Evolutionary conservation across 1,140 invertebrate species (phyloP), one percentile per base, ranked within the genome.

Genomic region (Meloidogyne floridensis): DNA sequence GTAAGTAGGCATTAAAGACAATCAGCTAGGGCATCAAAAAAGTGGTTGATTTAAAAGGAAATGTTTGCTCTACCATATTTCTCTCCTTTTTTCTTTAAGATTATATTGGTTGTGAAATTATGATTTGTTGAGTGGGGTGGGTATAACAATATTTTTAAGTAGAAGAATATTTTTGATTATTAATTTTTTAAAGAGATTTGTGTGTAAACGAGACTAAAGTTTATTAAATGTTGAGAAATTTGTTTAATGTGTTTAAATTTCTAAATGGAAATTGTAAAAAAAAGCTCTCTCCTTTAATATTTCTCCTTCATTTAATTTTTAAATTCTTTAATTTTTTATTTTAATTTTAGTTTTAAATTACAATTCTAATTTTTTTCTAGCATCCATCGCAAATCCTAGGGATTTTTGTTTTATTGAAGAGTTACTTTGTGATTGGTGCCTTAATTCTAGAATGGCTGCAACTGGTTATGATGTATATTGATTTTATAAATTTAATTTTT

Each of bases 21-120:
- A 5, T 47, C 20, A 20, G 20, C 32, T 32, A 32, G 32, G 32
- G 32, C 32, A 32, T 32, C 32, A 32, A 13, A 65, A 8, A 18
- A 65, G 59, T 65, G 5, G 59, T 65, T n/a, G 59, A 65, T 65
- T n/a, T n/a, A 65, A 65, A 65, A 65, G 59, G 59, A 65, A 65
- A 18, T 65, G 15, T 65, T 65, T n/a, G 59, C n/a, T 32, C 2
- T 65, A 65, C 59, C 59, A 65, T 65, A 65, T 59, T 13, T n/a
- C 32, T 32, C 32, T 32, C 32, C 32, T 59, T 7, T 54, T 54
- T 11, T 18, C n/a, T n/a, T 65, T 65, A 65, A n/a, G 59, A 5
- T n/a, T 47, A 47, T 47, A 47, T 15, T 65, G 15, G 15, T 65
- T 65, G 59, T 65, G 59, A 65, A 65, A 65, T 65, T 65, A 65